Conservation (phyloP, 1,140 invertebrate genomes). For the Papilio glaucus region DNA sequence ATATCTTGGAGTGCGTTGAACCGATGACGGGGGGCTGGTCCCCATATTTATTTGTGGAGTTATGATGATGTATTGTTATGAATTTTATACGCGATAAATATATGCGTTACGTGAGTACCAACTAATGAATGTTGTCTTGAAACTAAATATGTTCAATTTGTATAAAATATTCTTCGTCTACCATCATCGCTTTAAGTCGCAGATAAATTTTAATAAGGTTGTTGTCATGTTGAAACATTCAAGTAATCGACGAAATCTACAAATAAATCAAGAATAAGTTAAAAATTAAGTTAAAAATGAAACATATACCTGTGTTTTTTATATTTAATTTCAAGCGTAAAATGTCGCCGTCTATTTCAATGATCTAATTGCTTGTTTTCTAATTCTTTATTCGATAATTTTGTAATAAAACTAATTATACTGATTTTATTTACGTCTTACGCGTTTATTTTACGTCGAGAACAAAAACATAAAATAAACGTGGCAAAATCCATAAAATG, state of each 20-base stretch:
- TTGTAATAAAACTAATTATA: too few relatives aligned
- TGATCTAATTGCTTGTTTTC: too few relatives aligned
- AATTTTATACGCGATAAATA: constrained; percentile 70
- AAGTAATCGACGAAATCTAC: neutral
- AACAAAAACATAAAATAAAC: too few relatives aligned
- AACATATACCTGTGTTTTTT: too few relatives aligned
- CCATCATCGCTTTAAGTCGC: constrained; percentile 27
- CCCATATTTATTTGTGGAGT: constrained; percentile 59
- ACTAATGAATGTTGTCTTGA: constrained; percentile 53
- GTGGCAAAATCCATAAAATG: too few relatives aligned
- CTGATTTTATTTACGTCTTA: too few relatives aligned
- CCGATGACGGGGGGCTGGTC: constrained; percentile 67
- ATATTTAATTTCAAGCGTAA: too few relatives aligned
- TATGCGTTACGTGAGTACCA: constrained; percentile 59
- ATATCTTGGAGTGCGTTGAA: neutral
- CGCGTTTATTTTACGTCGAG: too few relatives aligned
- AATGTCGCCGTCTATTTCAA: too few relatives aligned
- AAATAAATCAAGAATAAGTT: neutral
- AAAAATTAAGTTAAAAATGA: too few relatives aligned
- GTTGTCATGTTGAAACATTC: neutral
- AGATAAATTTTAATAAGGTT: neutral
- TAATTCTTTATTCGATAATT: too few relatives aligned
- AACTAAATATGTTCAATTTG: constrained; percentile 44
- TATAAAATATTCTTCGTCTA: constrained; percentile 22
- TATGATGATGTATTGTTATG: constrained; percentile 68